Evolutionary conservation across 2,797 vertebrate species (phyloP), one percentile per base, ranked within the genome.

Genomic region (Ispidina picta): DNA sequence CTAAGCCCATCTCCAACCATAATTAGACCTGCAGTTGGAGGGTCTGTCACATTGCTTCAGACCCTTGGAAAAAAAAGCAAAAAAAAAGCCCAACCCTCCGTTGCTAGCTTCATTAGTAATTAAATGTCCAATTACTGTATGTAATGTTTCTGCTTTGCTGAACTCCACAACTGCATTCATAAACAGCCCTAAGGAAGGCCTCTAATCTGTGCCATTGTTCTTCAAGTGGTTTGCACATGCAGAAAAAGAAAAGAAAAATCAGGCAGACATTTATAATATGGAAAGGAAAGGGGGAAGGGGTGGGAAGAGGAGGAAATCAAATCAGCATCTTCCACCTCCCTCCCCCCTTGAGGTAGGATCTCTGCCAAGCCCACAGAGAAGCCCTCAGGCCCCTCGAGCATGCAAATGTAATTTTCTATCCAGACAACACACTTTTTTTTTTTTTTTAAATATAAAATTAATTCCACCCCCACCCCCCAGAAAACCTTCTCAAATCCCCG

Each of bases 401-500:
- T 98, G 97, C 97, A 98, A 98, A 98, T 97, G 97, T 94, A 97
- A 97, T 97, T 98, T 98, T 97, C 97, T 96, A 96, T 93, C 96
- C 96, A 97, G 97, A 97, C 97, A 96, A 97, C 97, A 96, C 96
- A 95, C 88, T 96, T 88, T 87, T 83, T 52, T 66, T 74, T 86
- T 66, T 77, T 93, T 86, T 79, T 44, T 12, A 39, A 39, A 31
- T 64, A 39, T 96, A 96, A 93, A 97, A 97, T 97, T 95, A 96
- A 97, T 96, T 96, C 89, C 85, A 89, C 92, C 89, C 90, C 89
- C 84, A 75, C 78, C 88, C 86, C 89, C 83, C 70, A 37, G 95
- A 96, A 97, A 97, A 94, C 96, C 92, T 89, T 69, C 87, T 91
- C 82, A 95, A 97, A 97, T 97, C 96, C 96, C 93, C 94, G 96